These are phyloP conservation scores for Amiota communis DNA, from an alignment of 2,888 invertebrate species.

Conservation along the genomic window DNA sequence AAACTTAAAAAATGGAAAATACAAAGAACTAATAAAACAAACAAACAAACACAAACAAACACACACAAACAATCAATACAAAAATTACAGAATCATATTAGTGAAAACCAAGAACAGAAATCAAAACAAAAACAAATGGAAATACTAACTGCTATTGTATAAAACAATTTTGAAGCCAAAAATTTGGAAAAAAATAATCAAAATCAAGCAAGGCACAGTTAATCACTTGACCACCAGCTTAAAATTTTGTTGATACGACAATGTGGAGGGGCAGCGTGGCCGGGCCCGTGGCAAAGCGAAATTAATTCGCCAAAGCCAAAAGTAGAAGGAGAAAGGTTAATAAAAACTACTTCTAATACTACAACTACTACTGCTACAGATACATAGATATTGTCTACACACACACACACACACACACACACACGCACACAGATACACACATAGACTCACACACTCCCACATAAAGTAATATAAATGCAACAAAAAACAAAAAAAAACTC, in stretches of 20 bases:
- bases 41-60: not conserved
- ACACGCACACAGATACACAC: conserved; percentile 29
- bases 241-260: conserved; percentile 71
- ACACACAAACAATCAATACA: not conserved
- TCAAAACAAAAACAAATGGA: not conserved
- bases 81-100: not conserved
- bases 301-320: conserved; percentile 27
- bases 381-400: too few relatives aligned
- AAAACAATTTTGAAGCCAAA: not conserved
- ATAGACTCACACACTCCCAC: conserved; percentile 5
- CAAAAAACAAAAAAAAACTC: conserved; percentile 12
- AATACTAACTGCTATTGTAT: too few relatives aligned
- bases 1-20: not conserved
- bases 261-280: conserved; percentile 56
- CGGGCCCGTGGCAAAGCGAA: conserved; percentile 54
- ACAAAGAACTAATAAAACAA: not conserved
- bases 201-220: conserved; percentile 37
- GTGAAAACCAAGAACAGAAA: not conserved
- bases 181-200: not conserved
- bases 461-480: conserved; percentile 1
- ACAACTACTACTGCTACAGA: conserved; percentile 1
- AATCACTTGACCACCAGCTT: conserved; percentile 71
- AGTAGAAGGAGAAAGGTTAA: conserved; percentile 5
- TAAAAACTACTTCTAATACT: too few relatives aligned
- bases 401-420: conserved; percentile 28